Evolutionary conservation across 2,113 vertebrate species (phyloP).

Genomic region (Cyanocitta stelleri): DNA sequence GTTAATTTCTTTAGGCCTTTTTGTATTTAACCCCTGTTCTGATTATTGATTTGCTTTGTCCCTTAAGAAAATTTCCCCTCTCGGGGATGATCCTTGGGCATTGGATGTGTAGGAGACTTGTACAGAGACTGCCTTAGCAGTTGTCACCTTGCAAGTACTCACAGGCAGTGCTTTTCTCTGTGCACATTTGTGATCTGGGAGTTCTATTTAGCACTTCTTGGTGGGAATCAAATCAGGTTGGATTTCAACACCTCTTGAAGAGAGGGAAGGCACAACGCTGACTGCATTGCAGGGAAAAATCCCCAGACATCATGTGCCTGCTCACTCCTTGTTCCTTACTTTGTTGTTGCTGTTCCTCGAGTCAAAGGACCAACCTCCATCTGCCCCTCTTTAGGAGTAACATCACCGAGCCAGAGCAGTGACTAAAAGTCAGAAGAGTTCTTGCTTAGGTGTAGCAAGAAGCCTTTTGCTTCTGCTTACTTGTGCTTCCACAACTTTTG

Average conservation of each 20-base stretch:
- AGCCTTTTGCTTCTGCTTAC: neutral
- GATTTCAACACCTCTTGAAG: constrained; percentile 1
- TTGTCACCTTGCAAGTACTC: neutral
- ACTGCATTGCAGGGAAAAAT: constrained; percentile 6
- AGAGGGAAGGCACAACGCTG: neutral
- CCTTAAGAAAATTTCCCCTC: neutral
- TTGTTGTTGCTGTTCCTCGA: neutral
- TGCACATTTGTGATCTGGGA: neutral
- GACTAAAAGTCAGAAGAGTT: neutral
- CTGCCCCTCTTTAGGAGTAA: neutral
- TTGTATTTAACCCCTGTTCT: neutral
- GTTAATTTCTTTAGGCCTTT: constrained; percentile 23
- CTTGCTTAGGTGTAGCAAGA: neutral
- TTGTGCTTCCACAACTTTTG: neutral
- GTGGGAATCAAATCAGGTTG: neutral
- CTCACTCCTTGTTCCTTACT: neutral
- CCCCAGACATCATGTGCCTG: neutral
- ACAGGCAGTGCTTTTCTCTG: neutral
- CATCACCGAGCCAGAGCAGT: neutral
- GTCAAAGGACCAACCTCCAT: neutral
- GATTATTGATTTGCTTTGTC: neutral
- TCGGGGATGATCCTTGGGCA: neutral
- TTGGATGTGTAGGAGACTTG: neutral
- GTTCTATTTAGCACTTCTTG: constrained; percentile 7
- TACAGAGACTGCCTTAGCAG: neutral